These are phyloP conservation scores for Leptinotarsa juncta DNA, from an alignment of 2,888 invertebrate species.

Conservation along the genomic window DNA sequence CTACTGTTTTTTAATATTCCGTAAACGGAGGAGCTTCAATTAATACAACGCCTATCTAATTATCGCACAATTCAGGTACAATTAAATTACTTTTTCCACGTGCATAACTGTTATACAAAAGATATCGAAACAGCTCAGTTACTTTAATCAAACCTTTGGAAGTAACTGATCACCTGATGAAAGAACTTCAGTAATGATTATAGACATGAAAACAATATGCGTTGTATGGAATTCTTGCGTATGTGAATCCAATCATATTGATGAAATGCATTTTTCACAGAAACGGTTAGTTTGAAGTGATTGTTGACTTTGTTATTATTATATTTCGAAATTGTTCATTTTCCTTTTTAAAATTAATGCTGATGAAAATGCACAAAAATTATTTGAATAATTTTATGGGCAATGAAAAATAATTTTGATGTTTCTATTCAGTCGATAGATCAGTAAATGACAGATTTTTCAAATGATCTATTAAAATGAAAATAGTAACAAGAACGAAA, in stretches of 20 bases:
- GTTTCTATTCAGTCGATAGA: too few species aligned
- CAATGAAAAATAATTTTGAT: too few species aligned
- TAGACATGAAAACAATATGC: slow-evolving; percentile 1
- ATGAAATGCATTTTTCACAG: background rate
- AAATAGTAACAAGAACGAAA: too few species aligned
- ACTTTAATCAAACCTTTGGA: slow-evolving; percentile 36
- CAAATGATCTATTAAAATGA: too few species aligned
- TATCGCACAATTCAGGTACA: background rate
- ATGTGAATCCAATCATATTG: slow-evolving; percentile 7
- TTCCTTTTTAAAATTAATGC: too few species aligned
- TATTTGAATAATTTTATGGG: too few species aligned
- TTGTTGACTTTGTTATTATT: background rate
- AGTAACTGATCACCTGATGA: slow-evolving; percentile 11
- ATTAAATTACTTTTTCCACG: slow-evolving; percentile 8
- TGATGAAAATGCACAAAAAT: too few species aligned
- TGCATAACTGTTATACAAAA: slow-evolving; percentile 31
- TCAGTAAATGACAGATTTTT: too few species aligned
- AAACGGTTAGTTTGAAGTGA: background rate
- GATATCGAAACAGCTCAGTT: slow-evolving; percentile 33
- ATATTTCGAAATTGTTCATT: background rate
- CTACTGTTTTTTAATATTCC: slow-evolving; percentile 17
- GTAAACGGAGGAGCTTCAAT: slow-evolving; percentile 3
- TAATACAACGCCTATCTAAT: background rate
- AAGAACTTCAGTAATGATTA: slow-evolving; percentile 1
- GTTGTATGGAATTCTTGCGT: background rate